phyloP scores from a whole-genome alignment of 2,113 vertebrate genomes.

The Haliaeetus leucogaster region DNA sequence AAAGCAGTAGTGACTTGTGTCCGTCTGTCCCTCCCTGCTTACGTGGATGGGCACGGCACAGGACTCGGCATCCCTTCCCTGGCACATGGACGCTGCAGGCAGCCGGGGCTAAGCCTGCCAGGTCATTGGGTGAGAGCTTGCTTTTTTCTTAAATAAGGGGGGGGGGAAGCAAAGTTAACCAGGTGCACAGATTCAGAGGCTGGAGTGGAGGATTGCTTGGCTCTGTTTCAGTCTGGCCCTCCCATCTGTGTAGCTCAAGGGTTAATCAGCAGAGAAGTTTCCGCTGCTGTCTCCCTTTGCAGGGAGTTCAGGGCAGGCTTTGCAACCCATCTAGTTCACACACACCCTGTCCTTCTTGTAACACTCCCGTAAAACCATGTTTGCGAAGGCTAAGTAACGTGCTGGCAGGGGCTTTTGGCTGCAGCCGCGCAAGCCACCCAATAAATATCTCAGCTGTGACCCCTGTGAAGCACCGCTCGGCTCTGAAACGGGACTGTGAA shows the following conservation, averaged over 20 bases:
- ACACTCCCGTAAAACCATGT: not conserved
- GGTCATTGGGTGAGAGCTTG: not conserved
- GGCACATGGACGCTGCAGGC: not conserved
- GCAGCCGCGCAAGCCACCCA: not conserved
- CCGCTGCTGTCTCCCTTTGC: not conserved
- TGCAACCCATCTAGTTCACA: not conserved
- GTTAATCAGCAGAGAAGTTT: not conserved
- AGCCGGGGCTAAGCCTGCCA: not conserved
- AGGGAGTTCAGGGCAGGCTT: not conserved
- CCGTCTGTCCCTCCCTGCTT: not conserved
- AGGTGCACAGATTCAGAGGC: not conserved
- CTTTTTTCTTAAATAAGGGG: not conserved
- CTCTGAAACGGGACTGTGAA: not conserved
- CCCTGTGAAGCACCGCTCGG: not conserved
- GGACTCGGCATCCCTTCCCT: not conserved
- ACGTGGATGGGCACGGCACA: rapidly evolving
- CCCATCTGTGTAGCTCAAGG: not conserved
- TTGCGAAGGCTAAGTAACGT: not conserved
- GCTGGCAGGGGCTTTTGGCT: not conserved
- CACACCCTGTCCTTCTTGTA: not conserved
- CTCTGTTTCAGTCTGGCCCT: not conserved
- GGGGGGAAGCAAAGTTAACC: not conserved
- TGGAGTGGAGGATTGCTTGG: not conserved
- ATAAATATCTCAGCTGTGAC: slow-evolving; percentile 13
- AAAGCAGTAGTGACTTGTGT: not conserved